phyloP scores from a whole-genome alignment of 2,113 vertebrate genomes.

The Piprites chloris region DNA sequence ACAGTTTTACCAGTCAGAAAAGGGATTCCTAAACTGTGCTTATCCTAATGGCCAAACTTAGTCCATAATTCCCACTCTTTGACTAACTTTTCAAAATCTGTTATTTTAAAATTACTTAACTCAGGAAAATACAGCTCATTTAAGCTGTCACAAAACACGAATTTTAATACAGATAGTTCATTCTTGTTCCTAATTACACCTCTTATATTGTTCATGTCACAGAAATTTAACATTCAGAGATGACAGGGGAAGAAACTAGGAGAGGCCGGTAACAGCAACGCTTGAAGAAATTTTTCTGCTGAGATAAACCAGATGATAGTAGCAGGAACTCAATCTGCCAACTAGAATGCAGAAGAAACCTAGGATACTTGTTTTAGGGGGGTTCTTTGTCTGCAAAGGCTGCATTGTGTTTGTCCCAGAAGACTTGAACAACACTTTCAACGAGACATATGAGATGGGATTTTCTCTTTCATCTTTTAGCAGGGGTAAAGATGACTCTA shows the following conservation, averaged over 20 bases:
- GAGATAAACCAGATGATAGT: background rate
- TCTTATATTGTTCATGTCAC: background rate
- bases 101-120: background rate
- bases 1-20: background rate
- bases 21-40: background rate
- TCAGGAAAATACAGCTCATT: background rate
- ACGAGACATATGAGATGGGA: background rate
- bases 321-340: background rate
- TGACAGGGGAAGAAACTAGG: background rate
- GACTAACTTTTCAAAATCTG: background rate
- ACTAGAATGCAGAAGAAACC: background rate
- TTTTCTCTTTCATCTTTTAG: constrained; percentile 40
- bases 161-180: background rate
- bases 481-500: background rate
- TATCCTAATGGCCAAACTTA: background rate
- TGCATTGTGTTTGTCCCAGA: background rate
- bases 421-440: background rate
- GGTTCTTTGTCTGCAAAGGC: background rate
- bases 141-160: background rate
- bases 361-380: background rate
- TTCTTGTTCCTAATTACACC: background rate
- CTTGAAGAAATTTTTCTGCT: background rate
- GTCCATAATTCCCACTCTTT: background rate
- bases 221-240: background rate
- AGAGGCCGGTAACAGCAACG: background rate